Evolutionary conservation across 64 coral and sea anemone genomes (phyloP).

Genomic region (Anthopleura sola): DNA sequence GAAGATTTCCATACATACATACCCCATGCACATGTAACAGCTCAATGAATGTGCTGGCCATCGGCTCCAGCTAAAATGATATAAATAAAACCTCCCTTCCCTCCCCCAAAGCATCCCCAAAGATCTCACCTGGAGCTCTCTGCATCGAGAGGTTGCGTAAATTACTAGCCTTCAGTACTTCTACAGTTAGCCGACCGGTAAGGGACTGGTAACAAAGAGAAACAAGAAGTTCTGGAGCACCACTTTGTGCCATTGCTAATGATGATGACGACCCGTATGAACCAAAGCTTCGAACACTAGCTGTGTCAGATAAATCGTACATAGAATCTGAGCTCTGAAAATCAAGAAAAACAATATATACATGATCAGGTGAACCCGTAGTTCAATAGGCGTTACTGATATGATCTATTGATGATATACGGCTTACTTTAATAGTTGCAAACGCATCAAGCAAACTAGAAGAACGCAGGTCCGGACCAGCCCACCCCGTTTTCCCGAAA

Average conservation of each 20-base stretch:
- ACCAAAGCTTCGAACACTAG: slow-evolving; percentile 76
- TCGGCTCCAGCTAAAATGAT: no score
- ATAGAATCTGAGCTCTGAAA: slow-evolving; percentile 90
- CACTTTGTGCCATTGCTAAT: slow-evolving; percentile 89
- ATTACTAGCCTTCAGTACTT: slow-evolving; percentile 97
- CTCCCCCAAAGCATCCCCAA: background rate
- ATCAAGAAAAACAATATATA: background rate
- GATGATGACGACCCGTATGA: slow-evolving; percentile 86
- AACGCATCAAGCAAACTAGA: no score
- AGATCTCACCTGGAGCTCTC: slow-evolving; percentile 81
- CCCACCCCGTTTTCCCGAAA: no score
- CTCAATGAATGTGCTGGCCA: no score
- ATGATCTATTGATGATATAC: background rate
- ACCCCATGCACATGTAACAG: background rate
- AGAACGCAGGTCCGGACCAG: no score
- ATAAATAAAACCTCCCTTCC: background rate
- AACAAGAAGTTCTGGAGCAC: slow-evolving; percentile 87
- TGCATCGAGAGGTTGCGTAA: slow-evolving; percentile 90
- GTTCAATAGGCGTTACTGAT: background rate
- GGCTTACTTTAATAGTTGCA: no score
- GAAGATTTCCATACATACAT: background rate
- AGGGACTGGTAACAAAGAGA: slow-evolving; percentile 97
- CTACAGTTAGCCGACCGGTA: slow-evolving; percentile 91
- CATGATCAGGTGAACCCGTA: no score
- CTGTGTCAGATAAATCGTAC: slow-evolving; percentile 96